These are phyloP conservation scores for Gadus chalcogrammus DNA, from an alignment of 2,113 vertebrate genomes.

Conservation along the genomic window DNA sequence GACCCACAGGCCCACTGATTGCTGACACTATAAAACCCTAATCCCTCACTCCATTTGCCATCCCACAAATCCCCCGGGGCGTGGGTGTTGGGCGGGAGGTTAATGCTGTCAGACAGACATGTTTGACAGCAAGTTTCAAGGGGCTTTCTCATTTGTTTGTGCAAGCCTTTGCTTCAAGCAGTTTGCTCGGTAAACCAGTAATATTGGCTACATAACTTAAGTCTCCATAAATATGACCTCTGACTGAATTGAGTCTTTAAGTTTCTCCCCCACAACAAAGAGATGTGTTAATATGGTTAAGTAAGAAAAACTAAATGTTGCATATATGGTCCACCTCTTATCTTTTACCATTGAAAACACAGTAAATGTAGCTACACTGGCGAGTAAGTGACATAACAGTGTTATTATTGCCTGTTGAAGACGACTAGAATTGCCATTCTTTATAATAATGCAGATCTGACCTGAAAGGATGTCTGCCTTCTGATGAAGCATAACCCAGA, in stretches of 20 bases:
- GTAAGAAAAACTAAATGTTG: no score
- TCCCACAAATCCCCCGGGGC: constrained; percentile 60
- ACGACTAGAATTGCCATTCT: no score
- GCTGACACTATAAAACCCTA: constrained; percentile 62
- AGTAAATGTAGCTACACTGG: no score
- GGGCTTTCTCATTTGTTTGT: constrained; percentile 40
- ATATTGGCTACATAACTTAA: constrained; percentile 1
- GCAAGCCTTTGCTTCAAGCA: constrained; percentile 6
- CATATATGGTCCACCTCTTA: no score
- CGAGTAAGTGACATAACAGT: no score
- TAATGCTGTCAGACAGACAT: constrained; percentile 52
- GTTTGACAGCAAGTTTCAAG: constrained; percentile 21
- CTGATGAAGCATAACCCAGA: no score
- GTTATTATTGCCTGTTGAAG: no score
- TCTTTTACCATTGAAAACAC: no score
- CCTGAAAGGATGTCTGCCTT: no score
- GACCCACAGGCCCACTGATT: constrained; percentile 71
- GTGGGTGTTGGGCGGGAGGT: constrained; percentile 1
- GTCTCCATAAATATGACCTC: neutral
- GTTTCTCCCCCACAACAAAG: neutral
- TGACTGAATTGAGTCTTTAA: neutral
- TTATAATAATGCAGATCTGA: no score
- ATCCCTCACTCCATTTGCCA: constrained; percentile 65
- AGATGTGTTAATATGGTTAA: neutral
- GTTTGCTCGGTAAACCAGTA: neutral